Evolutionary conservation across 1,140 invertebrate genomes (phyloP), one percentile per base, ranked within the genome.

Genomic region (Pseudomyrmex sp.): DNA sequence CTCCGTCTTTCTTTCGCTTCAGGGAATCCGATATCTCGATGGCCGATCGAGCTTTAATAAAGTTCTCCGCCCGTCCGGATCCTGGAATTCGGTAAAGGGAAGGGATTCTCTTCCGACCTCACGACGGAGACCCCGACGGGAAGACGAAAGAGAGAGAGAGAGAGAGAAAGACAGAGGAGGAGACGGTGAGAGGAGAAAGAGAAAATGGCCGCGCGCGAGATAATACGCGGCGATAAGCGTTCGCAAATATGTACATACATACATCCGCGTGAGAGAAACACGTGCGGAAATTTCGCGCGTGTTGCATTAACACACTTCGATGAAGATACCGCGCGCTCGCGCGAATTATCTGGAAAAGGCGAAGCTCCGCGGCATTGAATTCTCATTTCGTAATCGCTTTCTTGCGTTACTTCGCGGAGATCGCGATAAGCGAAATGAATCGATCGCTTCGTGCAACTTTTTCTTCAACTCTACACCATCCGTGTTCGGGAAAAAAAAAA

Each of bases 41-140:
- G 68, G 59, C 85, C 85, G 85, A 88, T 88, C 86, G 86, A 87
- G 85, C 85, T 87, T 88, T 88, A 88, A 88, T 88, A 88, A 88
- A 88, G 85, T 88, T 88, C 86, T 88, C 85, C 80, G 18, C 63
- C 63, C 26, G 66, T 72, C 35, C 35, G 76, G 66, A 80, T 80
- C 76, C 66, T 61, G 54, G 76, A 80, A 80, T 80, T 80, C 23
- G 66, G 76, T 59, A 46, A 76, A 35, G 73, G 77, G 73, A 63
- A 83, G 26, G 72, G 62, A 65, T 77, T 35, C 35, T 35, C 35
- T 35, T 5, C 8, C 44, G 44, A 79, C 66, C n/a, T 59, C 66
- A 50, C 44, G 66, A 50, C n/a, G 10, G 20, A 79, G 66, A 79
- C 54, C 46, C 54, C 74, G 26, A 44, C 18, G 8, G 48, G 18